Base-by-base conservation (phyloP, 2,888 invertebrate species). In the Ectemnius continuus region DNA sequence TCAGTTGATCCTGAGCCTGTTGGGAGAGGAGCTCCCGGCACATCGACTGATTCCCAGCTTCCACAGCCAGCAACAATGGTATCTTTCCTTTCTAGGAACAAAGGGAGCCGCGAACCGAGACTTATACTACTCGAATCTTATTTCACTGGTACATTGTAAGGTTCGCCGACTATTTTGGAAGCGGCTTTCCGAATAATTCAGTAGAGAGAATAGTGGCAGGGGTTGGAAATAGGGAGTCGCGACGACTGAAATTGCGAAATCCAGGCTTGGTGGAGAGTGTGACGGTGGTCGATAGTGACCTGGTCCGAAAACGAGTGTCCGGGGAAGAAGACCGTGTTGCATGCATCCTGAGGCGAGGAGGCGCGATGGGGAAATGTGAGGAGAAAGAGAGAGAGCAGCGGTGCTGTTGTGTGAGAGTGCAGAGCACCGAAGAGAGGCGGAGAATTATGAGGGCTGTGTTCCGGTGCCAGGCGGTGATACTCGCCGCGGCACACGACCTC, bases 11-110 rank as follows among this genome's bases (percentile, higher is more conserved):
- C 64, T 96, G 94, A 65, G 97, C 95, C 92, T 96, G 96, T 85
- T 96, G 95, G 86, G 96, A 94, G 81, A 99, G 93, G 67, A 99
- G 94, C 91, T 99, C 98, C 82, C 97, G 95, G 90, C 97, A 97
- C 94, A 98, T 98, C 81, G 97, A 96, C 92, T 97, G 96, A 92
- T 98, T 99, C 67, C 98, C 98, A 36, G 97, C 96, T 92, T 98
- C 98, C 85, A 98, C 97, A 69, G 99, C 98, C 91, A 97, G 93
- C 89, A 98, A 95, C 88, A 99, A 92, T 84, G 99, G 98, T 88
- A 98, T 95, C 92, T 97, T 97, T 81, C 98, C 98, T 91, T 95
- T 95, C 98, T 98, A 93, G 85, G 45, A 61, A 16, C 6, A 45
- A 16, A 52, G 2, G 1, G 1, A 11, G 5, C 28, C 8, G 36